Percentiles rank a stretch among this genome's conserved stretches.
Conservation (phyloP, 2,113 vertebrate species). For the Macaca fascicularis region T2T-MFA8v1.1 NC_088381.1:147027001-147027500, state of each 20-base stretch:
- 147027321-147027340: conserved; percentile 41
- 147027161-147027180: not conserved
- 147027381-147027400: conserved; percentile 19
- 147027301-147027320: conserved; percentile 5
- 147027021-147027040: not conserved
- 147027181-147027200: not conserved
- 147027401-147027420: not conserved
- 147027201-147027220: not conserved
- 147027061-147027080: not conserved
- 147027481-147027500: not conserved
- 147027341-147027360: conserved; percentile 40
- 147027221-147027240: not conserved
- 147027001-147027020: not conserved
- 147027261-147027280: not conserved
- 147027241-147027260: not conserved
- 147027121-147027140: not conserved
- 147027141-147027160: not conserved
- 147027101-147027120: rapidly evolving
- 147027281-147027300: conserved; percentile 21
- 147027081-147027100: not conserved
- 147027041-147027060: not conserved
- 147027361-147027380: conserved; percentile 5
- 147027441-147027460: not conserved
- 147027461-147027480: not conserved
- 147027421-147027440: not conserved